These are phyloP conservation scores for Cremastinae sp. DNA, from an alignment of 2,888 invertebrate genomes.

Conservation along the genomic window DNA sequence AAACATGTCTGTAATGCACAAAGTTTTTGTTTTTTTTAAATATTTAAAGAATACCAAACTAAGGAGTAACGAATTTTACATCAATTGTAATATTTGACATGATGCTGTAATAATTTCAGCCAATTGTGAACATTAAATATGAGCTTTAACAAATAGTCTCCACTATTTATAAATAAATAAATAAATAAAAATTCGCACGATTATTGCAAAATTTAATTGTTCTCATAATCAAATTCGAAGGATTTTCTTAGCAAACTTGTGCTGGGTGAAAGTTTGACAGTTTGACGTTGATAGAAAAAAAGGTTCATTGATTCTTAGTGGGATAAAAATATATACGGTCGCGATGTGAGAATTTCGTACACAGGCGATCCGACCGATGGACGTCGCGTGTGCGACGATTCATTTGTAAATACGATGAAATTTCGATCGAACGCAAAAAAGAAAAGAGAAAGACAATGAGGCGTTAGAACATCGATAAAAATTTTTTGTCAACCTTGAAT, in stretches of 20 bases:
- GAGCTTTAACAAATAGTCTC: too few species aligned
- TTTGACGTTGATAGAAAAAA: constrained; percentile 20
- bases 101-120: too few species aligned
- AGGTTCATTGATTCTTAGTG: constrained; percentile 40
- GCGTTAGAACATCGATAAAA: constrained; percentile 10
- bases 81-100: too few species aligned
- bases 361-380: background rate
- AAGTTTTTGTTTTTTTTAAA: too few species aligned
- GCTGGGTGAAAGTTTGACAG: background rate
- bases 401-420: constrained; percentile 29
- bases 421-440: constrained; percentile 21
- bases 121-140: too few species aligned
- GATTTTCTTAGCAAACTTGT: background rate
- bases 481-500: constrained; percentile 35
- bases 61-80: too few species aligned
- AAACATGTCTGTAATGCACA: too few species aligned
- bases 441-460: constrained; percentile 7
- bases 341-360: constrained; percentile 28
- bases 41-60: too few species aligned
- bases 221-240: background rate
- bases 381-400: constrained; percentile 22
- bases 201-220: background rate
- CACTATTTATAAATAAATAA: too few species aligned
- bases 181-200: background rate
- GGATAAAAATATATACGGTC: constrained; percentile 42